phyloP scores from a whole-genome alignment of 2,113 vertebrate genomes.

The Monopterus albus region DNA sequence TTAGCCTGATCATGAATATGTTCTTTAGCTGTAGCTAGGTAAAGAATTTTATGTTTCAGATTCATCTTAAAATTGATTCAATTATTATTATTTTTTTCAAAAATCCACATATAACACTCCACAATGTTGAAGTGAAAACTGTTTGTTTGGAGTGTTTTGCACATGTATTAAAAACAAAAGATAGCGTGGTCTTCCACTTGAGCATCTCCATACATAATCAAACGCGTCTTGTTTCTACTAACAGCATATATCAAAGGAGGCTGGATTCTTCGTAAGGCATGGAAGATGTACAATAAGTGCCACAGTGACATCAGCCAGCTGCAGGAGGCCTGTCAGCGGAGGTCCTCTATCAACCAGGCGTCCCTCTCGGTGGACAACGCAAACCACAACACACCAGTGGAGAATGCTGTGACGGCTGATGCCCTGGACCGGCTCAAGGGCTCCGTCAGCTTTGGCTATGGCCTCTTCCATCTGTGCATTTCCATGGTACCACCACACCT shows the following conservation, averaged over 20 bases:
- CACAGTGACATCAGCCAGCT: slow-evolving; percentile 96
- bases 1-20: too few relatives aligned
- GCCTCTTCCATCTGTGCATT: slow-evolving; percentile 99
- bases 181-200: background rate
- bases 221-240: background rate
- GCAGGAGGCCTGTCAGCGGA: slow-evolving; percentile 89
- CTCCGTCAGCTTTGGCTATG: slow-evolving; percentile 98
- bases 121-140: too few relatives aligned
- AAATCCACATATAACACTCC: too few relatives aligned
- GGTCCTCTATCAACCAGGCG: slow-evolving; percentile 84
- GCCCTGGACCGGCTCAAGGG: slow-evolving; percentile 96
- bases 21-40: too few relatives aligned
- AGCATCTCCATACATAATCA: too few relatives aligned
- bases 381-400: slow-evolving; percentile 90
- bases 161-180: too few relatives aligned
- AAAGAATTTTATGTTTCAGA: too few relatives aligned
- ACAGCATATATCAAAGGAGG: slow-evolving; percentile 98
- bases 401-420: slow-evolving; percentile 89
- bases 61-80: too few relatives aligned
- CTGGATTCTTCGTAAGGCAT: slow-evolving; percentile 98
- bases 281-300: slow-evolving; percentile 99
- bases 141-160: too few relatives aligned
- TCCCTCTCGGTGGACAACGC: slow-evolving; percentile 87
- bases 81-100: too few relatives aligned
- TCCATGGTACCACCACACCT: slow-evolving; percentile 99